phyloP scores from a whole-genome alignment of 1,140 invertebrate species.

The Drosophila miranda region DNA sequence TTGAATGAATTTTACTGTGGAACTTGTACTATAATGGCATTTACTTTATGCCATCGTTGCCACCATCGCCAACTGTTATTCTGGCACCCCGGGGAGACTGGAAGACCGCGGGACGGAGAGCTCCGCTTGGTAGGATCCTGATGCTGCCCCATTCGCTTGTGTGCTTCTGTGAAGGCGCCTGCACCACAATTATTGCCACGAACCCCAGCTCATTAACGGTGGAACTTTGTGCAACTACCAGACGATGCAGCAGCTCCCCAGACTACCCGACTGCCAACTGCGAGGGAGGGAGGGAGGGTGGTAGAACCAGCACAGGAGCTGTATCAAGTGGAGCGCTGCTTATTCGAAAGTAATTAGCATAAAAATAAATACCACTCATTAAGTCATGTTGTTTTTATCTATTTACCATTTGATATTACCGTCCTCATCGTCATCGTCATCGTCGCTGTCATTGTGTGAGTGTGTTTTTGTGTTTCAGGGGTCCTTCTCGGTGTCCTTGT shows the following conservation, averaged over 20 bases:
- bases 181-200: too few relatives aligned
- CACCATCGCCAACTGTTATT: background rate
- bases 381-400: constrained; percentile 80
- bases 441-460: constrained; percentile 8
- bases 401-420: constrained; percentile 71
- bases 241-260: too few relatives aligned
- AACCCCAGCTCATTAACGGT: too few relatives aligned
- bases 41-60: constrained; percentile 67
- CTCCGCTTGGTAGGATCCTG: too few relatives aligned
- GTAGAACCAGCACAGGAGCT: background rate
- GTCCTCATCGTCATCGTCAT: background rate
- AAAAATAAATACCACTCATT: constrained; percentile 81
- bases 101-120: too few relatives aligned
- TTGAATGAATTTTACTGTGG: constrained; percentile 72
- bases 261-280: too few relatives aligned
- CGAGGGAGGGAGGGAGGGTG: too few relatives aligned
- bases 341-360: constrained; percentile 80
- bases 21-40: constrained; percentile 75
- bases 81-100: too few relatives aligned
- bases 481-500: constrained; percentile 16
- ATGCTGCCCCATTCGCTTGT: too few relatives aligned
- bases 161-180: too few relatives aligned
- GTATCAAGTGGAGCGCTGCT: constrained; percentile 51
- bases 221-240: too few relatives aligned
- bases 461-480: too few relatives aligned